These are phyloP conservation scores for Calcarius ornatus DNA, from an alignment of 2,113 vertebrate species.

Conservation along the genomic window DNA sequence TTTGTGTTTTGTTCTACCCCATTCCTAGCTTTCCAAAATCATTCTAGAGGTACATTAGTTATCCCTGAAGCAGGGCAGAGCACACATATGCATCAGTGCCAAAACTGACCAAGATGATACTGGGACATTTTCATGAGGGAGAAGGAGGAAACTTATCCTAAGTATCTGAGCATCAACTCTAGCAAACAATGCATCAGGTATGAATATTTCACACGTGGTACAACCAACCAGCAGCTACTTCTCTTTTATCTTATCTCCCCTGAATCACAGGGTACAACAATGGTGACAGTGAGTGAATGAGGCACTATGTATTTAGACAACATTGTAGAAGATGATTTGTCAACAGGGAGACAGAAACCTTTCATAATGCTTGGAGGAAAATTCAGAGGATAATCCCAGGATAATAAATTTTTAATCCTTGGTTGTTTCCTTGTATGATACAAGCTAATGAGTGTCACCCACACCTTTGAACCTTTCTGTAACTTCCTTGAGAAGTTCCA, in stretches of 20 bases:
- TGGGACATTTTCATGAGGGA: neutral
- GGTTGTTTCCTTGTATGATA: constrained; percentile 29
- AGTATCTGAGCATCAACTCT: neutral
- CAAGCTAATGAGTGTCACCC: neutral
- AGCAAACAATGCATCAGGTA: neutral
- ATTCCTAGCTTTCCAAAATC: neutral
- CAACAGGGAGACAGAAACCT: neutral
- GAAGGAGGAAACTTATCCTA: neutral
- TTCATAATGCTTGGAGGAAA: constrained; percentile 2
- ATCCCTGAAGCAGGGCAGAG: neutral
- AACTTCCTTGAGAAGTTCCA: neutral
- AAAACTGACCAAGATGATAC: neutral
- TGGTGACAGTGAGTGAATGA: neutral
- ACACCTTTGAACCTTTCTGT: neutral
- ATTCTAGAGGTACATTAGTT: neutral
- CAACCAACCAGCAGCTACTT: neutral
- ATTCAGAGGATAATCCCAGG: neutral
- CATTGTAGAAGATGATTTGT: neutral
- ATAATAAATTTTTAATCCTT: constrained; percentile 41
- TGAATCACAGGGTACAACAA: neutral
- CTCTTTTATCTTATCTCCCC: neutral
- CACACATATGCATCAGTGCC: neutral
- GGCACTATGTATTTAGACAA: neutral
- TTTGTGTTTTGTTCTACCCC: neutral
- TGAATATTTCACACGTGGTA: neutral